Percentiles rank a stretch among this genome's conserved stretches.
Evolutionary conservation across 2,797 vertebrate species (phyloP).

Genomic region (Vultur gryphus): DNA sequence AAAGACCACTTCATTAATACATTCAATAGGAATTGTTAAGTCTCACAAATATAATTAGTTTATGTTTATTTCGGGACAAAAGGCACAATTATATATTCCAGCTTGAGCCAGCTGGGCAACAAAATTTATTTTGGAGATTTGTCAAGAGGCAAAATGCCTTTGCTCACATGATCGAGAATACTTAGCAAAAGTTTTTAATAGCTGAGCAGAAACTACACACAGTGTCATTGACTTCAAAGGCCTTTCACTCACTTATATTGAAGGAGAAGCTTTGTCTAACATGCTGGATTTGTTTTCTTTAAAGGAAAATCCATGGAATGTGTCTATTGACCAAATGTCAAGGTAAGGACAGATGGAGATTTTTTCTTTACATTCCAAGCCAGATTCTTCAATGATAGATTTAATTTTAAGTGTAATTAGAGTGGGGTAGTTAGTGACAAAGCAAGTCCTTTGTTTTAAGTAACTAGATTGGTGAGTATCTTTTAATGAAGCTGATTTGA

Average conservation of each 20-base stretch:
- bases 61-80: neutral
- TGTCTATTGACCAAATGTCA: neutral
- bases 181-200: neutral
- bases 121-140: neutral
- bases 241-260: neutral
- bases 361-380: neutral
- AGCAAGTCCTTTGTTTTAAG: neutral
- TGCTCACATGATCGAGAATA: neutral
- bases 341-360: neutral
- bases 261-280: neutral
- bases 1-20: neutral
- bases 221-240: neutral
- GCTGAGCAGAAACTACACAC: neutral
- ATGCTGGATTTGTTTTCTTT: neutral
- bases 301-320: neutral
- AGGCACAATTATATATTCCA: neutral
- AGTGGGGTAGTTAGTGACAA: neutral
- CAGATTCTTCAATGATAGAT: neutral
- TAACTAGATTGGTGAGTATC: neutral
- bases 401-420: neutral
- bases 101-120: neutral
- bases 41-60: neutral
- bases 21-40: neutral
- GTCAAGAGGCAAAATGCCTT: neutral
- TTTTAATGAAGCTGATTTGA: neutral